Evolutionary conservation across 2,113 vertebrate genomes (phyloP), one percentile per base, ranked within the genome.

Genomic region (Columba livia): DNA sequence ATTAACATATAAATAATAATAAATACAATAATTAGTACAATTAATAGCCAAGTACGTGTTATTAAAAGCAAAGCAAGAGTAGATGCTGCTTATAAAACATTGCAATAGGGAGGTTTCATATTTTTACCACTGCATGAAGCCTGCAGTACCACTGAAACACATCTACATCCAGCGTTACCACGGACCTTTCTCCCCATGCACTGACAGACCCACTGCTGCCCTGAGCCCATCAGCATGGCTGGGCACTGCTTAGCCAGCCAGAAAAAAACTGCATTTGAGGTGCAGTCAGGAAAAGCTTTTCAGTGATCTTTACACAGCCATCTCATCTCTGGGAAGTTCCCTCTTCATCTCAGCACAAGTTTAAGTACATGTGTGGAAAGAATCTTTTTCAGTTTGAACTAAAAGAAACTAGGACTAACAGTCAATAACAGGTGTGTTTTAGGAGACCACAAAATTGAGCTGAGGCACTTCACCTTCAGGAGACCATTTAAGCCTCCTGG

Each of bases 181-280:
- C 0, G 0, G 50, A 61, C 10, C 20, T 82, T 73, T 56, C 51
- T 70, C 34, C 16, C 3, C 5, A 32, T 12, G 17, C 16, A 2
- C 29, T 47, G 31, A 38, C 42, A 20, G 38, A 60, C 38, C n/a
- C 32, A 1, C 57, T 44, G 44, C 9, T 57, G 36, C 28, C 64
- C 58, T 70, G 57, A 29, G 6, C 79, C 5, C 32, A 6, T 18
- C 56, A 51, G 40, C 40, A 4, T 36, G 44, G 11, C 17, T 53
- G 29, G 36, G 28, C 32, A 23, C 56, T 44, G 5, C 28, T 32
- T 69, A 38, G 48, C 6, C 64, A 93, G 24, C 15, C 79, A 79
- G 75, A 6, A 86, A 34, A 25, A 78, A 6, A 47, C 16, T 29
- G 29, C 24, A 26, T 8, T 20, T 47, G 47, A 65, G 50, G 7